These are phyloP conservation scores for Scyliorhinus canicula DNA, from an alignment of 2,797 vertebrate species.

Conservation along the genomic window DNA sequence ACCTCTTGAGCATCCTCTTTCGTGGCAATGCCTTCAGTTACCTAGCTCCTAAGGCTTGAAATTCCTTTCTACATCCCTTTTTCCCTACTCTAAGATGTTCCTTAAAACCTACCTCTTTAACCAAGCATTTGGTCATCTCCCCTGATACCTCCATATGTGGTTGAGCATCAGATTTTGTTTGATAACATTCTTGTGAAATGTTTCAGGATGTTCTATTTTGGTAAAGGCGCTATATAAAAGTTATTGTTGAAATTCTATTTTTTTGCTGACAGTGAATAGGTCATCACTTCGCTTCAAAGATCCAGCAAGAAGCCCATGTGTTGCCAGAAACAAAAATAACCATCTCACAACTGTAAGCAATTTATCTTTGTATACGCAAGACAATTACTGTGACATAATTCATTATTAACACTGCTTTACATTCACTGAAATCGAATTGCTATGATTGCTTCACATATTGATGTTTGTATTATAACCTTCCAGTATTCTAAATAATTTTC, in stretches of 20 bases:
- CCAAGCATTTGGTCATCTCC: neutral
- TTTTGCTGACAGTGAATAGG: neutral
- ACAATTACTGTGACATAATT: neutral
- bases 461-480: neutral
- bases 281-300: neutral
- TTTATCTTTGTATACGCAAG: neutral
- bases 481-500: neutral
- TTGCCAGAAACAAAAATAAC: neutral
- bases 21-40: neutral
- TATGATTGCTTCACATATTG: neutral
- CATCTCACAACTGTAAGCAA: constrained; percentile 12
- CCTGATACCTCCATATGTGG: neutral
- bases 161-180: neutral
- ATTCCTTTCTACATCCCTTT: neutral
- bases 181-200: neutral
- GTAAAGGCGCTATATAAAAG: neutral
- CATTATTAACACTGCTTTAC: neutral
- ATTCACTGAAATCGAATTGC: neutral
- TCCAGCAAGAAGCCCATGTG: neutral
- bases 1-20: neutral
- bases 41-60: neutral
- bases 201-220: neutral
- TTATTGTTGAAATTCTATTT: constrained; percentile 13
- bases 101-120: neutral
- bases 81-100: neutral